phyloP scores from a whole-genome alignment of 2,888 invertebrate genomes.

The Celastrina argiolus region DNA sequence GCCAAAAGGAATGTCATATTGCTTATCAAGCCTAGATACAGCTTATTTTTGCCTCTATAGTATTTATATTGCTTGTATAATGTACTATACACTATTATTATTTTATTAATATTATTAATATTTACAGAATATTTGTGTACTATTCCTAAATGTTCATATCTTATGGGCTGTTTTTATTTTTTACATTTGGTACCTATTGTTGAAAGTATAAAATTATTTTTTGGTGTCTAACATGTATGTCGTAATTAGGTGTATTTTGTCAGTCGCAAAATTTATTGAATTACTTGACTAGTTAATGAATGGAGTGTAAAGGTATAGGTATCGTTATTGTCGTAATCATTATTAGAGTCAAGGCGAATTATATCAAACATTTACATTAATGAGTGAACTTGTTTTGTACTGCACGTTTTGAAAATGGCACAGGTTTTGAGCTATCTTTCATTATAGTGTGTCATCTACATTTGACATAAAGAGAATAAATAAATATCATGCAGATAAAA shows the following conservation, averaged over 20 bases:
- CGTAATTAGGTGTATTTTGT: no score
- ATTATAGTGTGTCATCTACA: slow-evolving; percentile 1
- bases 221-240: no score
- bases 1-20: neutral
- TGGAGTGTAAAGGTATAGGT: neutral
- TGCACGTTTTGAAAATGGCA: neutral
- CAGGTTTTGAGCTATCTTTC: neutral
- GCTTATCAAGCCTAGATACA: neutral
- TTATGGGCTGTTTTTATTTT: neutral
- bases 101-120: neutral
- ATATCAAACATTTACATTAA: neutral
- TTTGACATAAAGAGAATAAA: neutral
- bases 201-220: no score
- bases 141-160: neutral
- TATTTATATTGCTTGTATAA: neutral
- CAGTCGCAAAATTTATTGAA: no score
- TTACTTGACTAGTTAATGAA: no score
- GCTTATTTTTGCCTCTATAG: neutral
- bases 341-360: neutral
- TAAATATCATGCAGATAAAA: no score
- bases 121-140: neutral
- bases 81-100: no score
- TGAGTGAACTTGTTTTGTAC: neutral
- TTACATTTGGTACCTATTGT: no score
- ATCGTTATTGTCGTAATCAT: neutral